A percentile compares a stretch with the other conserved stretches of the same genome.
phyloP scores from a whole-genome alignment of 2,113 vertebrate genomes.

The Acanthochromis polyacanthus region DNA sequence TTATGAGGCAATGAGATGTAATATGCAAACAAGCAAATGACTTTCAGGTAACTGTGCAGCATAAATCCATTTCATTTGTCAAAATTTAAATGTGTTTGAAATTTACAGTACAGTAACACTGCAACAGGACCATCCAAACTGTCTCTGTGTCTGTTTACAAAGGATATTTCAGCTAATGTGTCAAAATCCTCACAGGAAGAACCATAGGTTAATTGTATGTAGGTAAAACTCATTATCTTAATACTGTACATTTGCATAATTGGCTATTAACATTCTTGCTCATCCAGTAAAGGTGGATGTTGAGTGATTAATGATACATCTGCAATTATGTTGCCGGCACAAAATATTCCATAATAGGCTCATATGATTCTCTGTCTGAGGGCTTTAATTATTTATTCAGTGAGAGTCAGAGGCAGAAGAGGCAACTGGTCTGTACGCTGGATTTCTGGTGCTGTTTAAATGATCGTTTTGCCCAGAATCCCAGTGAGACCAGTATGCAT shows the following conservation, averaged over 20 bases:
- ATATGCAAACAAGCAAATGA: slow-evolving; percentile 17
- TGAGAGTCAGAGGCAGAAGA: slow-evolving; percentile 32
- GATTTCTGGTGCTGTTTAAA: slow-evolving; percentile 45
- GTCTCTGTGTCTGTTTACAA: slow-evolving; percentile 24
- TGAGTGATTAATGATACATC: slow-evolving; percentile 68
- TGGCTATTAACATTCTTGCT: slow-evolving; percentile 66
- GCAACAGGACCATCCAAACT: background rate
- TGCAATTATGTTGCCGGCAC: slow-evolving; percentile 53
- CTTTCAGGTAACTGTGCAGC: background rate
- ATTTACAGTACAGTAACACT: background rate
- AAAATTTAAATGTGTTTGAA: background rate
- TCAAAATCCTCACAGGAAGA: slow-evolving; percentile 41
- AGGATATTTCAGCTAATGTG: slow-evolving; percentile 21
- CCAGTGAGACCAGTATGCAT: slow-evolving; percentile 46
- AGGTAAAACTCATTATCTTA: slow-evolving; percentile 56
- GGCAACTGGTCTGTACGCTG: slow-evolving; percentile 46
- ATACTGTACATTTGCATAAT: slow-evolving; percentile 70
- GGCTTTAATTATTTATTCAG: slow-evolving; percentile 67
- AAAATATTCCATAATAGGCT: slow-evolving; percentile 49
- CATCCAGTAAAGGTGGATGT: slow-evolving; percentile 59
- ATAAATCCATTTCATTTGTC: background rate
- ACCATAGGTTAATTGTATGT: slow-evolving; percentile 52
- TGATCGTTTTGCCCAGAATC: slow-evolving; percentile 26
- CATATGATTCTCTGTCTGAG: slow-evolving; percentile 57
- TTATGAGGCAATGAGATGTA: background rate